phyloP scores from a whole-genome alignment of 2,888 invertebrate species.

The Anodontia alba region DNA sequence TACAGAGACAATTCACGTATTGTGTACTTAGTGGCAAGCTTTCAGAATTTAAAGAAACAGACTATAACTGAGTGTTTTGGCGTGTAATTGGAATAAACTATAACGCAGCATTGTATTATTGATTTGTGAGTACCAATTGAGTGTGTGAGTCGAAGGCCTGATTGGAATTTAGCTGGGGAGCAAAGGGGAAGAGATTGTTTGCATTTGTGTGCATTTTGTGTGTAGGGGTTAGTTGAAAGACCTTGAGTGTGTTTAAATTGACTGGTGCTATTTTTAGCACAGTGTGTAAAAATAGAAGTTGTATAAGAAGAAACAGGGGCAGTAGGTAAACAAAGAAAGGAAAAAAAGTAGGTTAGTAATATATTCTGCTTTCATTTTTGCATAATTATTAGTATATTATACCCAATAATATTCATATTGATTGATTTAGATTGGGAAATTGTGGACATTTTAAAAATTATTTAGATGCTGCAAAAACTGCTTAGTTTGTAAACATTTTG shows the following conservation, averaged over 20 bases:
- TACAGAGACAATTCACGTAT: no score
- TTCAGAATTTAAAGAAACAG: not conserved
- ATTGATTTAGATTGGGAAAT: no score
- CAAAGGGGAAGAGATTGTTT: constrained; percentile 12
- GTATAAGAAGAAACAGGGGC: not conserved
- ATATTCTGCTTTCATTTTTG: no score
- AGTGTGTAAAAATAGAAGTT: constrained; percentile 14
- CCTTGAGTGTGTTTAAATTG: not conserved
- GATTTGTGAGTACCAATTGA: constrained; percentile 28
- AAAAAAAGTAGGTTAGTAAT: not conserved
- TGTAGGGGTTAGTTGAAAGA: not conserved
- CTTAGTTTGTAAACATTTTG: no score
- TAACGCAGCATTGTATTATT: constrained; percentile 29
- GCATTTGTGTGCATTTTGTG: not conserved
- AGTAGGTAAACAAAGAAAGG: constrained; percentile 6
- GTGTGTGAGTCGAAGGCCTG: constrained; percentile 5
- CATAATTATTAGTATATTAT: no score
- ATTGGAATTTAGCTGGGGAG: constrained; percentile 4
- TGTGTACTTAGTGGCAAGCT: no score
- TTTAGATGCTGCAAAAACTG: no score
- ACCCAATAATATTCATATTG: no score
- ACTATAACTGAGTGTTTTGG: constrained; percentile 4
- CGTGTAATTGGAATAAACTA: constrained; percentile 21
- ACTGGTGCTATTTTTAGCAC: constrained; percentile 14
- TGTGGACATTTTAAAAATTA: no score